Conservation (phyloP, 2,797 vertebrate genomes). For the Danio choprae region DNA sequence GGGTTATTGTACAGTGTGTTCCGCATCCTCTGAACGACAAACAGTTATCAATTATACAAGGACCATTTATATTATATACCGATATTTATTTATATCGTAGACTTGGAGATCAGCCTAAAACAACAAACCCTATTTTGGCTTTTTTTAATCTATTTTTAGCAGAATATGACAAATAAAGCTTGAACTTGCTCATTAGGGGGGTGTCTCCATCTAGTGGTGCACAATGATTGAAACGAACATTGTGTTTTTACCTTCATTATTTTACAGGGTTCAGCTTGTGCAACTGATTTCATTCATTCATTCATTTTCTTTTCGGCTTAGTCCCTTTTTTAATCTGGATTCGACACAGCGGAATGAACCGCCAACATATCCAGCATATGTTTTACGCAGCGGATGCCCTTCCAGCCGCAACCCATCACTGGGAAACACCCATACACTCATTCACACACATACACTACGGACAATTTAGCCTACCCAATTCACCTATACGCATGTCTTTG, state of each 20-base stretch:
- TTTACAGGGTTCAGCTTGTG: not conserved
- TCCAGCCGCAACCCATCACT: too few relatives aligned
- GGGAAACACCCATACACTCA: too few relatives aligned
- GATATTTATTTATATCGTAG: too few relatives aligned
- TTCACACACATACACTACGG: too few relatives aligned
- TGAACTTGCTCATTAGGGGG: not conserved
- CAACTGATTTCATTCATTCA: too few relatives aligned
- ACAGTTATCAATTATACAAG: not conserved
- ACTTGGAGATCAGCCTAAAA: not conserved
- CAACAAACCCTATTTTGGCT: not conserved
- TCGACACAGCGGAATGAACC: too few relatives aligned
- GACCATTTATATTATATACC: not conserved
- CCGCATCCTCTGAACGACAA: not conserved
- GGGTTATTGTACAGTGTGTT: slow-evolving; percentile 10
- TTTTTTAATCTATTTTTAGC: not conserved
- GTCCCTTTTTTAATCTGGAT: too few relatives aligned
- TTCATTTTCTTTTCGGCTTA: too few relatives aligned
- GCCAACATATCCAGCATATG: too few relatives aligned
- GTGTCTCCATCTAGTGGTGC: slow-evolving; percentile 15
- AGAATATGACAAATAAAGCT: not conserved
- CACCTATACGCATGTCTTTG: too few relatives aligned
- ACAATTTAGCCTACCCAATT: too few relatives aligned
- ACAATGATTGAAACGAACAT: not conserved
- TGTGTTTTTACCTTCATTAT: not conserved
- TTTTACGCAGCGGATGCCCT: too few relatives aligned